A percentile compares a stretch with the other conserved stretches of the same genome.
Conservation (phyloP, 2,888 invertebrate species). For the Ethmia dodecea region DNA sequence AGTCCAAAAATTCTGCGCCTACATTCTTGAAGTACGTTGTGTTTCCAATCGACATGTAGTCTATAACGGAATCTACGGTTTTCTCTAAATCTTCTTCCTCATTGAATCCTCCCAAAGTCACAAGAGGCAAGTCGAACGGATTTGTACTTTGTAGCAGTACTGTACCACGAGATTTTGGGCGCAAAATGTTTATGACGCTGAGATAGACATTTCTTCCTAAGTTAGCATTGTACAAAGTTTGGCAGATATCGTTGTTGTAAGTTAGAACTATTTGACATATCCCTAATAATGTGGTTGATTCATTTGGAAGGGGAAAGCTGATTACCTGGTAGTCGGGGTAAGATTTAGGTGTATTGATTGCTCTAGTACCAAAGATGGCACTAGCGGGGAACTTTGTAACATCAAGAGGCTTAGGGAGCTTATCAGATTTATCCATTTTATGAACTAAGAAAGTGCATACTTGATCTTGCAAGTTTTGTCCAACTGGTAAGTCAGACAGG, state of each 20-base stretch:
- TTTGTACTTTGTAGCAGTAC: slow-evolving; percentile 44
- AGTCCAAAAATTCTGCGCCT: slow-evolving; percentile 47
- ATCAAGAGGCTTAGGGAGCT: slow-evolving; percentile 31
- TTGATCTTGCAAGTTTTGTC: slow-evolving; percentile 65
- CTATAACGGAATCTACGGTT: not conserved
- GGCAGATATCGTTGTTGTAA: slow-evolving; percentile 49
- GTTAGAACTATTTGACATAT: slow-evolving; percentile 43
- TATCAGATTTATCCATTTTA: slow-evolving; percentile 47
- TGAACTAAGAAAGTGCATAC: slow-evolving; percentile 55
- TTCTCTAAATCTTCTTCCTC: slow-evolving; percentile 49
- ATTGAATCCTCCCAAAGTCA: slow-evolving; percentile 55
- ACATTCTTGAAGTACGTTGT: slow-evolving; percentile 37
- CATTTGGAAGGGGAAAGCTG: slow-evolving; percentile 30
- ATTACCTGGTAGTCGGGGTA: slow-evolving; percentile 51
- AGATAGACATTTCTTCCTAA: not conserved
- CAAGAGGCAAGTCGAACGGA: slow-evolving; percentile 55
- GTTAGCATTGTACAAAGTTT: not conserved
- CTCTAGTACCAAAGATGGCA: slow-evolving; percentile 31
- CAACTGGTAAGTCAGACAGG: slow-evolving; percentile 49
- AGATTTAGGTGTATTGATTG: slow-evolving; percentile 31
- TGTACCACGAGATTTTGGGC: slow-evolving; percentile 54
- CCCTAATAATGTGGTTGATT: not conserved
- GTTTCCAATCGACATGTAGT: slow-evolving; percentile 33
- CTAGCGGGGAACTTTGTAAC: slow-evolving; percentile 28
- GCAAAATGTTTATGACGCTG: slow-evolving; percentile 35